Percentiles rank a stretch among this genome's conserved stretches.
Conservation (phyloP, 2,797 vertebrate genomes). For the Uromys caudimaculatus region DNA sequence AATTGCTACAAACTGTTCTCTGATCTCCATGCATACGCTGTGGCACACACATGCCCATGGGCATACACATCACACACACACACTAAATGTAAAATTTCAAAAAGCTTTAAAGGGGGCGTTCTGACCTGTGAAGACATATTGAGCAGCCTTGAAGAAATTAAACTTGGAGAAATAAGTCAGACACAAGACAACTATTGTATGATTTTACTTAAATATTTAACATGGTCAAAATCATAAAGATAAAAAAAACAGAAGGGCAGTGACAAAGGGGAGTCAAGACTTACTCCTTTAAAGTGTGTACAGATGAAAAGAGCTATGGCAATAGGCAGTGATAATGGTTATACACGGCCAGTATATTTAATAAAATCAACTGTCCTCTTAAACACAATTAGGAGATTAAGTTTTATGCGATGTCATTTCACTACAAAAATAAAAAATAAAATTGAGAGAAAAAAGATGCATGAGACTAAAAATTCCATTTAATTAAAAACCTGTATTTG, state of each 20-base stretch:
- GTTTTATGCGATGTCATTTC: constrained; percentile 11
- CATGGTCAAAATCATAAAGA: constrained; percentile 2
- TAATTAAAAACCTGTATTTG: constrained; percentile 12
- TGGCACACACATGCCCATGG: neutral
- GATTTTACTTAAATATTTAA: neutral
- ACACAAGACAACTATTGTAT: neutral
- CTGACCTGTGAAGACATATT: neutral
- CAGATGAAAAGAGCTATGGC: neutral
- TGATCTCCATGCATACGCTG: neutral
- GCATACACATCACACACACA: neutral
- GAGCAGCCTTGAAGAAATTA: neutral
- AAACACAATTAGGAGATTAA: neutral
- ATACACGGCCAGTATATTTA: neutral
- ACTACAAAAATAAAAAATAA: neutral
- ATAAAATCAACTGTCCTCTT: neutral
- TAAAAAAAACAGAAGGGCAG: neutral
- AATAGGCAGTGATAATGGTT: neutral
- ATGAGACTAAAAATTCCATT: neutral
- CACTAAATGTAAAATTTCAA: neutral
- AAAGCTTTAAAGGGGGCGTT: neutral
- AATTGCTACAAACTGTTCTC: neutral
- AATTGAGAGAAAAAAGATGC: neutral
- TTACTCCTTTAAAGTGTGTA: neutral
- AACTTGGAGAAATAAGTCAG: neutral
- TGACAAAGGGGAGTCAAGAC: neutral